These are phyloP conservation scores for Pristionchus maxplancki DNA, from an alignment of 2,888 invertebrate genomes.

Conservation along the genomic window DNA sequence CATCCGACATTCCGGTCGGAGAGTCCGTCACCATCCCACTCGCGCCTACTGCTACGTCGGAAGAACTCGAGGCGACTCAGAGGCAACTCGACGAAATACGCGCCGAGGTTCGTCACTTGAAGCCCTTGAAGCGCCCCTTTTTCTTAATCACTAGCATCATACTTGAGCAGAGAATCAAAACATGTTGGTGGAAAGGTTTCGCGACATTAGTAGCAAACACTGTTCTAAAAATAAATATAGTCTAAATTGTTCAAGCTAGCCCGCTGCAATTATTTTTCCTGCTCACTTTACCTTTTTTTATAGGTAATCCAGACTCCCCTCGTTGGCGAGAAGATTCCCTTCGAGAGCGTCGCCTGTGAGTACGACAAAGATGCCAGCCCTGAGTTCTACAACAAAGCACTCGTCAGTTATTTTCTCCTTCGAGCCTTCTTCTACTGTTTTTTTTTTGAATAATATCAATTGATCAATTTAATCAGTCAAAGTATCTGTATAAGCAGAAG, in stretches of 20 bases:
- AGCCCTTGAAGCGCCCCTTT: too few relatives aligned
- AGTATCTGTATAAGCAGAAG: conserved; percentile 47
- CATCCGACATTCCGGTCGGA: neutral
- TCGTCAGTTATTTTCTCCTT: conserved; percentile 38
- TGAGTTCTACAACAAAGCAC: conserved; percentile 58
- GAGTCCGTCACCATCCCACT: neutral
- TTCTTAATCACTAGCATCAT: too few relatives aligned
- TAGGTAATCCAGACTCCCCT: conserved; percentile 61
- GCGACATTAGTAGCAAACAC: too few relatives aligned
- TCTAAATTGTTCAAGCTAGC: too few relatives aligned
- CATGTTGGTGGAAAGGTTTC: too few relatives aligned
- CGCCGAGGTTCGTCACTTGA: conserved; percentile 25
- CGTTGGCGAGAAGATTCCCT: conserved; percentile 57
- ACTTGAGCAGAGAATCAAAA: too few relatives aligned
- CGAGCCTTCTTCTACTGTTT: neutral
- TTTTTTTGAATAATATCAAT: neutral
- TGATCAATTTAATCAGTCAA: neutral
- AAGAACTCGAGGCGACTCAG: conserved; percentile 36
- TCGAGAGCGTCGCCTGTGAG: conserved; percentile 53
- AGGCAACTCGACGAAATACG: conserved; percentile 48
- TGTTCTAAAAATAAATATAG: too few relatives aligned
- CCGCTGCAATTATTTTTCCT: too few relatives aligned
- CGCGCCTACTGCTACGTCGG: neutral
- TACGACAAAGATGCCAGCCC: conserved; percentile 56
- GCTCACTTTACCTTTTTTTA: neutral